Evolutionary conservation across 2,888 invertebrate genomes (phyloP), one percentile per base, ranked within the genome.

Genomic region (Ophion obscuratus): DNA sequence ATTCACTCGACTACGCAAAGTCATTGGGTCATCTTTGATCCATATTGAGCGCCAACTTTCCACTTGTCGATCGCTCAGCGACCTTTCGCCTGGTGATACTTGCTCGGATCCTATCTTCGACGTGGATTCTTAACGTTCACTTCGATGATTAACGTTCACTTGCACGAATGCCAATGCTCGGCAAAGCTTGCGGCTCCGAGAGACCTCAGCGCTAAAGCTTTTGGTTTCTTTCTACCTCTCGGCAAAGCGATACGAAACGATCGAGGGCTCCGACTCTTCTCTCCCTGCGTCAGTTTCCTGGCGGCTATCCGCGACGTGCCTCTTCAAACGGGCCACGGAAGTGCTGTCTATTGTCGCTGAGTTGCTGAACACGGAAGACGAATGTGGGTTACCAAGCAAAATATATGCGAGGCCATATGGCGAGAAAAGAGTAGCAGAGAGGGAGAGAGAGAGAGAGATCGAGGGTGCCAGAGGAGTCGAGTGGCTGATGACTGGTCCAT

Each of bases 341-440:
- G 86, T 84, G 84, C 70, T 67, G 81, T 75, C 81, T 83, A 86
- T 86, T 86, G 86, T 86, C 59, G 86, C 83, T 75, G 86, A 86
- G 83, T 83, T 80, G 85, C 85, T 81, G 83, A 86, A 83, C 83
- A 47, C 81, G 81, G 76, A 78, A 83, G 83, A 75, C 83, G 83
- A 86, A 86, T 86, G 78, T 86, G 86, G 86, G 86, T 86, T 86
- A 86, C 67, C 66, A 73, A 17, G 53, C 7, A 77, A 27, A 27
- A 62, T 66, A 79, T 74, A 44, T 66, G 61, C 31, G 57, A 64
- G 40, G 9, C 7, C 5, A 47, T 40, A 78, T 40, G 62, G 61
- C 40, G 74, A 67, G 44, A 24, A 17, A 59, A 73, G 66, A 53
- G 36, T 10, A 36, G 47, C 53, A 62, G 67, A 64, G 20, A 61